Evolutionary conservation across 2,888 invertebrate species (phyloP), one percentile per base, ranked within the genome.

Genomic region (Actias luna): DNA sequence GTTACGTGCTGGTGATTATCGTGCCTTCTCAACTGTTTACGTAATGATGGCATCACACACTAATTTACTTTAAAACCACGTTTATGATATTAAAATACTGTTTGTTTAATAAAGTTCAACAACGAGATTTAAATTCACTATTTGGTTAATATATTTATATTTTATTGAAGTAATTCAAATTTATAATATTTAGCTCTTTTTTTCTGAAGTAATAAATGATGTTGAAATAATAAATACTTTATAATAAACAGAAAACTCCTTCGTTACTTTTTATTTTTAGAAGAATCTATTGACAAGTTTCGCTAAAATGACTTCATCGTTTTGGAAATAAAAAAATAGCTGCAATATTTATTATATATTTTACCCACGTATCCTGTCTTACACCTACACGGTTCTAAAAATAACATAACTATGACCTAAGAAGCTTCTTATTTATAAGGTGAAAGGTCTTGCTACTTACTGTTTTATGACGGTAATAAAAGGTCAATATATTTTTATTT

Each of bases 1-100:
- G 33, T 60, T 60, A 25, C 29, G 31, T 46, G 46, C 69, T 65
- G 58, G 62, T n/a, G 55, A 55, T 55, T 55, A 55, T 55, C 55
- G 14, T 29, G 29, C 29, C 29, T 55, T 55, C 55, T n/a, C 55
- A 55, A 55, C 12, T 55, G 5, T 55, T n/a, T 55, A 29, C 55
- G 55, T 55, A 55, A 29, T 7, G 16, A 55, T 55, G 55, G 29
- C n/a, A 55, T 55, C n/a, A 55, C 29, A n/a, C 16, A 55, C 29
- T 55, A 55, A 29, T 10, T 55, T 55, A n/a, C 29, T 29, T 55
- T 8, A 55, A 29, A 27, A 55, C 27, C 29, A 16, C 29, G 46
- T 25, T 50, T 16, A 1, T 39, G 16, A 39, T 1, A 16, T 16
- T 10, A 39, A 39, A 39, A 39, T 39, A 39, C 1, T 1, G 16